Evolutionary conservation across 2,113 vertebrate genomes (phyloP).

Genomic region (Crotalus helleri): DNA sequence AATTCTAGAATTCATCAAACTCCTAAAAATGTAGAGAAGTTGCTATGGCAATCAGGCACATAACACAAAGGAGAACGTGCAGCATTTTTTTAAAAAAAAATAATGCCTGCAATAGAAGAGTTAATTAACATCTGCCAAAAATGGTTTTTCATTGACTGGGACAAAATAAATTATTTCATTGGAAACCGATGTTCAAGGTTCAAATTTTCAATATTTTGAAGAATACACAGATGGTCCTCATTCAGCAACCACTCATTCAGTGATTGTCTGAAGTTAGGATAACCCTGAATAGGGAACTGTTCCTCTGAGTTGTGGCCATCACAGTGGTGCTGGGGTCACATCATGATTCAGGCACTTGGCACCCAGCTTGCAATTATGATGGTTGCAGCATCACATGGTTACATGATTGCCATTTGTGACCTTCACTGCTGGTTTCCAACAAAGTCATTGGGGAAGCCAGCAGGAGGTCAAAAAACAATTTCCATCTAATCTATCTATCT

Average conservation of each 20-base stretch:
- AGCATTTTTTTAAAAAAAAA: slow-evolving; percentile 8
- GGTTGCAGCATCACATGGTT: background rate
- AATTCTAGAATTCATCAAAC: background rate
- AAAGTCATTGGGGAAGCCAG: background rate
- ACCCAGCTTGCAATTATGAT: background rate
- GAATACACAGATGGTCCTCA: background rate
- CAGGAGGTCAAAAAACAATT: background rate
- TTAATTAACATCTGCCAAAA: background rate
- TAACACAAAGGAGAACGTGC: background rate
- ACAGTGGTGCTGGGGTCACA: background rate
- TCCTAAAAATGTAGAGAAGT: slow-evolving; percentile 4
- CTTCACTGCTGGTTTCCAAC: background rate
- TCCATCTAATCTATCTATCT: too few species aligned
- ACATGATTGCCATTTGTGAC: background rate
- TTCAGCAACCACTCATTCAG: background rate
- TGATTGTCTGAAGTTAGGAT: background rate
- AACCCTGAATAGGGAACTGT: background rate
- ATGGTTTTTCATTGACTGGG: background rate
- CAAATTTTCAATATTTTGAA: background rate
- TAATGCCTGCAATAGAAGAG: slow-evolving; percentile 4
- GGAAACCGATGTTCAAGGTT: background rate
- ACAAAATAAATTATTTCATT: background rate
- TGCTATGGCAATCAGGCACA: slow-evolving; percentile 13
- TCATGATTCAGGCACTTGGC: background rate
- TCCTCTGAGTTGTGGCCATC: background rate